phyloP scores from a whole-genome alignment of 2,888 invertebrate genomes.

The Lepidochrysops patricia region DNA sequence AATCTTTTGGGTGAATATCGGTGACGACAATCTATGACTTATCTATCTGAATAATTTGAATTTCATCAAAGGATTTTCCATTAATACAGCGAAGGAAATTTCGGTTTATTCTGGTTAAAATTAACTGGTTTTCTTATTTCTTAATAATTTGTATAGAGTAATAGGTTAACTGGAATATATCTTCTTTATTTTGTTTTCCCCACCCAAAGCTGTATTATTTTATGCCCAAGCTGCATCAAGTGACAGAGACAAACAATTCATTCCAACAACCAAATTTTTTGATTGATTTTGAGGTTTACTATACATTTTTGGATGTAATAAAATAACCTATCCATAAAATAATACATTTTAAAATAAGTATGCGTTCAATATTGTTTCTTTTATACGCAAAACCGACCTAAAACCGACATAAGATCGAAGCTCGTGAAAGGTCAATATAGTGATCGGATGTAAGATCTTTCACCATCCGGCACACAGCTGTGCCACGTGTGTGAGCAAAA shows the following conservation, averaged over 20 bases:
- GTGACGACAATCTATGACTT: slow-evolving; percentile 31
- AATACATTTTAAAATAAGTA: no score
- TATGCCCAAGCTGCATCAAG: no score
- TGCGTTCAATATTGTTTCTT: no score
- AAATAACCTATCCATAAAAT: no score
- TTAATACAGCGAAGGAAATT: slow-evolving; percentile 30
- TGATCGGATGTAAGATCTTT: not conserved
- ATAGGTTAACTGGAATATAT: no score
- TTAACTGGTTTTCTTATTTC: slow-evolving; percentile 1
- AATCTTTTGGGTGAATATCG: slow-evolving; percentile 30
- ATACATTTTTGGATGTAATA: no score
- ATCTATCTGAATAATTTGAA: slow-evolving; percentile 35
- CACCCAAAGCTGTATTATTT: no score
- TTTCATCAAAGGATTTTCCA: slow-evolving; percentile 35
- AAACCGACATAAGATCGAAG: not conserved
- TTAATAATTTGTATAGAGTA: no score
- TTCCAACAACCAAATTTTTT: no score
- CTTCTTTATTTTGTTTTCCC: no score
- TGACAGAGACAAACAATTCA: no score
- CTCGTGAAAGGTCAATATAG: not conserved
- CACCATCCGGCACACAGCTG: not conserved
- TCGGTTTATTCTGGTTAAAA: slow-evolving; percentile 12
- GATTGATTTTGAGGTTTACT: not conserved
- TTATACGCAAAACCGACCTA: no score
- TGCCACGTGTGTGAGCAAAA: not conserved